Conservation (phyloP, 2,888 invertebrate genomes). For the Stenoptilia bipunctidactyla region DNA sequence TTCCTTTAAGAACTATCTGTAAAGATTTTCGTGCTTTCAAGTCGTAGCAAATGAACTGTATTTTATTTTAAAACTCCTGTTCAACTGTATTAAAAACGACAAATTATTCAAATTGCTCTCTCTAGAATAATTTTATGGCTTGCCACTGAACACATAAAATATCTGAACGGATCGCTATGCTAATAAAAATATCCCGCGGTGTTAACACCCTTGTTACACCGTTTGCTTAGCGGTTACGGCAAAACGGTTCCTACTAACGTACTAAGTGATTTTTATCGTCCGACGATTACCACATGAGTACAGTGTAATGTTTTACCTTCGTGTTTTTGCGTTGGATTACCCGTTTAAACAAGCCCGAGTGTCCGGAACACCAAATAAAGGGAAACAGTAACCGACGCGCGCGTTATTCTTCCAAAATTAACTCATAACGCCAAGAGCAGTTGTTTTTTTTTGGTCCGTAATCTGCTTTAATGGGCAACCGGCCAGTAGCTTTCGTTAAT, state of each 20-base stretch:
- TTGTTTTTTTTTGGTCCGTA: slow-evolving; percentile 60
- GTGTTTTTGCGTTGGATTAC: slow-evolving; percentile 59
- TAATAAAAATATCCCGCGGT: slow-evolving; percentile 15
- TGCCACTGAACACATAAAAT: background rate
- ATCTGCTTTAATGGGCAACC: slow-evolving; percentile 66
- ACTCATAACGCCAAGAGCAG: slow-evolving; percentile 66
- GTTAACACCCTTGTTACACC: slow-evolving; percentile 31
- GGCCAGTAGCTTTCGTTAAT: slow-evolving; percentile 64
- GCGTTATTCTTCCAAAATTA: slow-evolving; percentile 69
- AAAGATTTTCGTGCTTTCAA: too few relatives aligned
- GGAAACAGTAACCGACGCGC: slow-evolving; percentile 53
- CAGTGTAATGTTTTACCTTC: slow-evolving; percentile 28
- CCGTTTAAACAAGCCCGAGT: slow-evolving; percentile 60
- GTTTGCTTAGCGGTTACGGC: slow-evolving; percentile 35
- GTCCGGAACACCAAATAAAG: slow-evolving; percentile 40
- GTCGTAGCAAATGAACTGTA: too few relatives aligned
- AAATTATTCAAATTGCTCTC: slow-evolving; percentile 11
- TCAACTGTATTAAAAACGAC: too few relatives aligned
- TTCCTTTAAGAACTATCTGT: too few relatives aligned
- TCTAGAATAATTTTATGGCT: slow-evolving; percentile 8
- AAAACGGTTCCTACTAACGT: slow-evolving; percentile 36
- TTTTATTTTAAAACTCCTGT: too few relatives aligned
- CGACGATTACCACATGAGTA: slow-evolving; percentile 43
- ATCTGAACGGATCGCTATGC: background rate
- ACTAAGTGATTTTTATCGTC: slow-evolving; percentile 61